Evolutionary conservation across 2,113 vertebrate species (phyloP).

Genomic region (Neolamprologus falcicula): DNA sequence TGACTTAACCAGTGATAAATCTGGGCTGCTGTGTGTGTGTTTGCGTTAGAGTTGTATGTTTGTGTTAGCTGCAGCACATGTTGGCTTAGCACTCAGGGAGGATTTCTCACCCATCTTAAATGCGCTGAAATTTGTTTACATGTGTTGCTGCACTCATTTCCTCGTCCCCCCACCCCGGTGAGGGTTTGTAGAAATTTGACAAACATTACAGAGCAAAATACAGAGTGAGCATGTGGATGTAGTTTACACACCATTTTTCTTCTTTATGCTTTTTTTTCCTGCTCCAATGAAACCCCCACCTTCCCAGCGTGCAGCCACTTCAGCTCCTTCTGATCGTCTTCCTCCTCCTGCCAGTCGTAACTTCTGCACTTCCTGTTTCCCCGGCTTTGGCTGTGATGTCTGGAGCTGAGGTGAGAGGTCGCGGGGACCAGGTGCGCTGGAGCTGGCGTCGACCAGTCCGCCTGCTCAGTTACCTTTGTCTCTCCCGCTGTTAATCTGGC

Average conservation of each 20-base stretch:
- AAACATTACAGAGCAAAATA: neutral
- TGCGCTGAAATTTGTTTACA: slow-evolving; percentile 22
- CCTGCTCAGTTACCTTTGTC: slow-evolving; percentile 21
- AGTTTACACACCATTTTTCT: neutral
- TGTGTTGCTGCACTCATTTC: neutral
- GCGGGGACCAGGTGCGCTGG: slow-evolving; percentile 40
- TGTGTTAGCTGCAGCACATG: slow-evolving; percentile 8
- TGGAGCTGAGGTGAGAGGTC: slow-evolving; percentile 45
- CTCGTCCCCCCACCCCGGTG: neutral
- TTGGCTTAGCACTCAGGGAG: slow-evolving; percentile 8
- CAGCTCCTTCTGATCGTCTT: neutral
- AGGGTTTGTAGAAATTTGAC: neutral
- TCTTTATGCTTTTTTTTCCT: neutral
- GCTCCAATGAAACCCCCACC: neutral
- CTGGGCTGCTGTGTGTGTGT: neutral
- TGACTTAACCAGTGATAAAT: slow-evolving; percentile 41
- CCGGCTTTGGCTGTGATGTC: slow-evolving; percentile 23
- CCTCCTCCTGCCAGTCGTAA: slow-evolving; percentile 22
- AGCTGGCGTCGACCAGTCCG: slow-evolving; percentile 2
- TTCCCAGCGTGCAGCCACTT: neutral
- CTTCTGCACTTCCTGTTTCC: slow-evolving; percentile 35
- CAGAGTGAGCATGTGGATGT: neutral
- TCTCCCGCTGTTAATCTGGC: slow-evolving; percentile 38
- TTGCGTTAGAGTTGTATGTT: neutral
- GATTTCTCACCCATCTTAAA: slow-evolving; percentile 14